phyloP scores from a whole-genome alignment of 2,888 invertebrate species.

The Thecocarcelia acutangulata region DNA sequence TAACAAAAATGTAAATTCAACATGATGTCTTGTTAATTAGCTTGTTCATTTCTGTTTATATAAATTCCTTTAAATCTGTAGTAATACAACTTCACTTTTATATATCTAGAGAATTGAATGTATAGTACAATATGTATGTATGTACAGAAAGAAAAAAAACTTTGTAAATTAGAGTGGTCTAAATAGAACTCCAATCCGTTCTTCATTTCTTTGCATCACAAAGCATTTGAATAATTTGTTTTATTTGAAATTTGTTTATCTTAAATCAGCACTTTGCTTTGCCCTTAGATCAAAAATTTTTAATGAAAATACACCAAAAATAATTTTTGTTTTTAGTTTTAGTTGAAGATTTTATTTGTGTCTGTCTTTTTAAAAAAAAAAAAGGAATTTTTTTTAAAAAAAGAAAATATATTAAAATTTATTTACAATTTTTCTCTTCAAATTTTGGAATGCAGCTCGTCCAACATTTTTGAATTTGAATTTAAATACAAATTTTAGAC shows the following conservation, averaged over 20 bases:
- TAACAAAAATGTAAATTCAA: no score
- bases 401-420: conserved; percentile 39
- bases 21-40: no score
- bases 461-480: conserved; percentile 99
- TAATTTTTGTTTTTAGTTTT: conserved; percentile 56
- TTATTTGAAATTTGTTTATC: conserved; percentile 4
- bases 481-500: conserved; percentile 95
- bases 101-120: no score
- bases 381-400: conserved; percentile 7
- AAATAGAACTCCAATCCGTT: conserved; percentile 15
- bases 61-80: no score
- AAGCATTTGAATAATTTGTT: conserved; percentile 29
- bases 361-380: conserved; percentile 18
- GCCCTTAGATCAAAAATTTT: conserved; percentile 56
- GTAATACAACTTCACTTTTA: no score
- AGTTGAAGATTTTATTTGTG: conserved; percentile 53
- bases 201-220: conserved; percentile 27
- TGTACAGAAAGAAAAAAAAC: background rate
- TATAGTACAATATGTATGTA: no score
- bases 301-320: conserved; percentile 49
- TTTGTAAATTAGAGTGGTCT: conserved; percentile 34
- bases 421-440: conserved; percentile 36
- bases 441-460: conserved; percentile 90
- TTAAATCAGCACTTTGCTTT: conserved; percentile 53
- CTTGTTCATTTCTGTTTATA: no score